Evolutionary conservation across 2,888 invertebrate species (phyloP), one percentile per base, ranked within the genome.

Genomic region (Lepidochrysops patricia): DNA sequence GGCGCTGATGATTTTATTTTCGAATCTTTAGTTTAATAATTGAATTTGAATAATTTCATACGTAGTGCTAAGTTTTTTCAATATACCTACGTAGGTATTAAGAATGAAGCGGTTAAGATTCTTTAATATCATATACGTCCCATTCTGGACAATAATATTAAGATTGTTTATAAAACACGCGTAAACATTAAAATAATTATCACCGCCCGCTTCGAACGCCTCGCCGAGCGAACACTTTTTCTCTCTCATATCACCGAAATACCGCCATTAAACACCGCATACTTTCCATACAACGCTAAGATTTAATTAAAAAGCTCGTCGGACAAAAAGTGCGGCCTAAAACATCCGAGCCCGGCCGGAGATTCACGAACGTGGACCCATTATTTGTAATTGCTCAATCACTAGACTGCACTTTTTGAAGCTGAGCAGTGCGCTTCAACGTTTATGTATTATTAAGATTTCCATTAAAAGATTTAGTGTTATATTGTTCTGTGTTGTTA

Each of bases 201-300:
- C 34, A 35, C 34, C 35, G 52, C 35, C 50, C 52, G 52, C 35
- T 58, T 52, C 25, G 27, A 58, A 58, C 26, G 26, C 15, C 58
- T 50, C 35, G 19, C 52, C 58, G 25, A 52, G 34, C 15, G 50
- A 37, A 52, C 26, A 25, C 58, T 35, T 54, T 54, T 54, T 32
- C 35, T 50, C n/a, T 52, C 52, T 35, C 58, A 59, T 59, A 59
- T 52, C 35, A 58, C 26, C 58, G 26, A 52, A 65, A 70, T 67
- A 64, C 67, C 65, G 35, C 49, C 60, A 64, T 71, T 69, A 60
- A 63, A 68, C 66, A 65, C 61, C 64, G 69, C 77, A 82, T 84
- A 83, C 79, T 83, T 83, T 79, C 77, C 76, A 73, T 79, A 84
- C 81, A 82, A 81, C 79, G 79, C 74, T 80, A 82, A 80, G 80